A percentile compares a stretch with the other conserved stretches of the same genome.
These are phyloP conservation scores for Empidonax alnorum DNA, from an alignment of 2,113 vertebrate species.

Conservation along the genomic window DNA sequence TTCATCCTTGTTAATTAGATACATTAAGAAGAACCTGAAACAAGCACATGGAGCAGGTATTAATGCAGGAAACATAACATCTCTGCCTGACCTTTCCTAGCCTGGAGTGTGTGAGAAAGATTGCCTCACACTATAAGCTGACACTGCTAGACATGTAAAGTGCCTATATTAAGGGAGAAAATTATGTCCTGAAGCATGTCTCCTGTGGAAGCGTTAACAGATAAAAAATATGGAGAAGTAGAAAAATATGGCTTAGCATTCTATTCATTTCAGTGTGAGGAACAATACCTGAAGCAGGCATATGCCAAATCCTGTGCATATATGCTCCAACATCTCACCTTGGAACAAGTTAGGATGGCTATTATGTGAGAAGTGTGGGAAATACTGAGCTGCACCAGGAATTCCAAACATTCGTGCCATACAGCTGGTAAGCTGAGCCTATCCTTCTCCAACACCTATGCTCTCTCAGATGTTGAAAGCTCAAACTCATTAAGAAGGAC, in stretches of 20 bases:
- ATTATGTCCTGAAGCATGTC: background rate
- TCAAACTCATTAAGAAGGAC: background rate
- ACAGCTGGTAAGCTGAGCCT: background rate
- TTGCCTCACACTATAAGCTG: background rate
- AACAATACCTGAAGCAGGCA: background rate
- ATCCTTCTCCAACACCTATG: background rate
- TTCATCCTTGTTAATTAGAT: constrained; percentile 99
- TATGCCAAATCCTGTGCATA: background rate
- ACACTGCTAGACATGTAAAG: background rate
- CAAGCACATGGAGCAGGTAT: background rate
- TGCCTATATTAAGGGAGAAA: background rate
- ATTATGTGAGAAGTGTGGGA: background rate
- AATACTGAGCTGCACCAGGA: background rate
- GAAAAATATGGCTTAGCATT: background rate
- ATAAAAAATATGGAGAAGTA: background rate
- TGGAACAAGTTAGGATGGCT: background rate
- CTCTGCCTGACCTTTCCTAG: background rate
- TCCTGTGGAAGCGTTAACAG: background rate
- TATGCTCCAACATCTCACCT: background rate
- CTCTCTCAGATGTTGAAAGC: background rate
- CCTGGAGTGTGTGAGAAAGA: background rate
- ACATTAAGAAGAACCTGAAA: constrained; percentile 98
- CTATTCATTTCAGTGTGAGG: background rate
- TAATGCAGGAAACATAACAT: background rate
- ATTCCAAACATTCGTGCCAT: background rate